Conservation (phyloP, 2,797 vertebrate species). For the Linurgus olivaceus region DNA sequence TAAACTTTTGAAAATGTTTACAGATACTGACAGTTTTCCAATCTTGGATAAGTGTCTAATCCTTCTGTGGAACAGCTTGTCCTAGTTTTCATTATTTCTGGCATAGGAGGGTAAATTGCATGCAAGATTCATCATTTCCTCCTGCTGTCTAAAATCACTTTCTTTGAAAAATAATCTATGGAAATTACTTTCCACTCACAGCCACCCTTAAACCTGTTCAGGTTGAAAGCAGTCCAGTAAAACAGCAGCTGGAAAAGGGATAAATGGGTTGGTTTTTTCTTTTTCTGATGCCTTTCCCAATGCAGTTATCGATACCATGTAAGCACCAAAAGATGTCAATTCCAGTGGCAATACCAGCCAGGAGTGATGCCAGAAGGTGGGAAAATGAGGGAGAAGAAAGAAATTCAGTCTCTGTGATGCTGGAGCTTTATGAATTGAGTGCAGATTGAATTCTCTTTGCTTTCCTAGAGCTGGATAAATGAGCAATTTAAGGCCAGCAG, state of each 20-base stretch:
- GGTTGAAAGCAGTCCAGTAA: neutral
- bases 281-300: neutral
- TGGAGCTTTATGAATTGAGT: neutral
- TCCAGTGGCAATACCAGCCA: neutral
- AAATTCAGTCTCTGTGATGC: neutral
- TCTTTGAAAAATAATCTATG: conserved; percentile 32
- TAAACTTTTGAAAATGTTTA: conserved; percentile 33
- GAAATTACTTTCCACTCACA: conserved; percentile 24
- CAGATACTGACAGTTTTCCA: conserved; percentile 5
- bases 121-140: conserved; percentile 23
- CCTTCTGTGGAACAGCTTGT: neutral
- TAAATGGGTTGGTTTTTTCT: neutral
- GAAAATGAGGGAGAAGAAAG: neutral
- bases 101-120: neutral
- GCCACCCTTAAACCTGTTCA: neutral
- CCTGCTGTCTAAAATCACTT: neutral
- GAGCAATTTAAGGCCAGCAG: neutral
- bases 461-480: neutral
- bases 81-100: conserved; percentile 19
- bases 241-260: neutral
- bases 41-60: conserved; percentile 2
- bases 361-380: neutral
- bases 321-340: neutral
- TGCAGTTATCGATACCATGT: neutral
- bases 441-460: neutral